These are phyloP conservation scores for Phrynocephalus versicolor DNA, from an alignment of 2,113 vertebrate genomes.

Conservation along the genomic window DNA sequence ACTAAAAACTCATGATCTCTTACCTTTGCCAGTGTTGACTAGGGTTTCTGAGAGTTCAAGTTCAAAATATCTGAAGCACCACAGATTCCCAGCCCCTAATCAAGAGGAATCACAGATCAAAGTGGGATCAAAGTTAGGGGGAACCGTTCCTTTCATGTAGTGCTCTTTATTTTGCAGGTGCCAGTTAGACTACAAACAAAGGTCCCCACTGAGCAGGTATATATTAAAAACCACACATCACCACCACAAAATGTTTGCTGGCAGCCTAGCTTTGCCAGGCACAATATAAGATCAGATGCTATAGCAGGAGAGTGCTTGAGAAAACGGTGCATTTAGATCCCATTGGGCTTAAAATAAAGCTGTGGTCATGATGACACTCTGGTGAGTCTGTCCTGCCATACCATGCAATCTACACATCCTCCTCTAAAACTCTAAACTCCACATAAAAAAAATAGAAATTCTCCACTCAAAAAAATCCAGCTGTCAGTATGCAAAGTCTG, in stretches of 20 bases:
- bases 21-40: not conserved
- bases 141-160: not conserved
- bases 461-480: not conserved
- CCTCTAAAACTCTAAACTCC: not conserved
- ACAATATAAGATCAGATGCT: not conserved
- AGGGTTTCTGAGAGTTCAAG: not conserved
- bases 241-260: not conserved
- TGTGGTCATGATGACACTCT: not conserved
- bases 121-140: not conserved
- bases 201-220: not conserved
- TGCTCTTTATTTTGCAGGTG: not conserved
- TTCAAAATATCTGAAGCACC: not conserved
- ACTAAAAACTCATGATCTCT: too few species aligned
- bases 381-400: not conserved
- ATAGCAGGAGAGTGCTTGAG: not conserved
- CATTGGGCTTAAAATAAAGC: not conserved
- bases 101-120: conserved; percentile 5
- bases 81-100: not conserved
- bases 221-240: accelerated
- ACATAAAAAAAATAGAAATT: not conserved
- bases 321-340: not conserved
- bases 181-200: not conserved
- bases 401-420: not conserved
- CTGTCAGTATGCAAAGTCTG: not conserved
- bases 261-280: not conserved